Conservation (phyloP, 2,888 invertebrate genomes). For the Nebria brevicollis region DNA sequence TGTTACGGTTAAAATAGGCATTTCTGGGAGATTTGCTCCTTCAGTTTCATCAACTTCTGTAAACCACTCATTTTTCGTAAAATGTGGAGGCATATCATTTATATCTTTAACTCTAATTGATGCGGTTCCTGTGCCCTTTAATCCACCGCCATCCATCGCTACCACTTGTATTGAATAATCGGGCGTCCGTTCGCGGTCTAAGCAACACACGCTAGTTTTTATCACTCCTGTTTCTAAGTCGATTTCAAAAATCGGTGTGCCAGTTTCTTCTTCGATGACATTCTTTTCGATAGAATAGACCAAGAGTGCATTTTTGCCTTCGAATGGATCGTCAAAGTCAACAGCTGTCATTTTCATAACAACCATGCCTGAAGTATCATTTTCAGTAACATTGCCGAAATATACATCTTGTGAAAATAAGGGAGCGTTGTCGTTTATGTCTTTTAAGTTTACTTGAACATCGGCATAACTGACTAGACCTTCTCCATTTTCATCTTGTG, state of each 20-base stretch:
- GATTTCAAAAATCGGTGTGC: slow-evolving; percentile 95
- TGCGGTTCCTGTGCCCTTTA: slow-evolving; percentile 95
- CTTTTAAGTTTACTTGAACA: slow-evolving; percentile 96
- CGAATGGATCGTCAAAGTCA: slow-evolving; percentile 95
- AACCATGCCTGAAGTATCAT: slow-evolving; percentile 95
- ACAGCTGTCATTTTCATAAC: slow-evolving; percentile 99
- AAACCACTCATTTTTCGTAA: slow-evolving; percentile 96
- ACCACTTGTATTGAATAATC: slow-evolving; percentile 98
- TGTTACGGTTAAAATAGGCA: slow-evolving; percentile 93
- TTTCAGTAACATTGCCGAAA: slow-evolving; percentile 95
- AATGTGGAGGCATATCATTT: slow-evolving; percentile 64
- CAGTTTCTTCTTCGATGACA: slow-evolving; percentile 96
- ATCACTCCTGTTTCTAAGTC: slow-evolving; percentile 96
- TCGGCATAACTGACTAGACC: slow-evolving; percentile 96
- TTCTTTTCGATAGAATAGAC: slow-evolving; percentile 97
- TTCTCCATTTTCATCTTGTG: slow-evolving; percentile 66
- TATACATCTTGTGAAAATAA: slow-evolving; percentile 95
- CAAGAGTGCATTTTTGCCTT: slow-evolving; percentile 93
- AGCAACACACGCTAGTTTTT: slow-evolving; percentile 94
- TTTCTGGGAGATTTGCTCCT: slow-evolving; percentile 89
- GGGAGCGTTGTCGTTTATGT: slow-evolving; percentile 98
- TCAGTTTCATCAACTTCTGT: slow-evolving; percentile 97
- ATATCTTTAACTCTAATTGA: slow-evolving; percentile 96
- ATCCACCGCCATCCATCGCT: slow-evolving; percentile 93
- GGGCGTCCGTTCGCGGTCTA: slow-evolving; percentile 94